phyloP scores from a whole-genome alignment of 1,140 invertebrate species.

The Euschistus heros region DNA sequence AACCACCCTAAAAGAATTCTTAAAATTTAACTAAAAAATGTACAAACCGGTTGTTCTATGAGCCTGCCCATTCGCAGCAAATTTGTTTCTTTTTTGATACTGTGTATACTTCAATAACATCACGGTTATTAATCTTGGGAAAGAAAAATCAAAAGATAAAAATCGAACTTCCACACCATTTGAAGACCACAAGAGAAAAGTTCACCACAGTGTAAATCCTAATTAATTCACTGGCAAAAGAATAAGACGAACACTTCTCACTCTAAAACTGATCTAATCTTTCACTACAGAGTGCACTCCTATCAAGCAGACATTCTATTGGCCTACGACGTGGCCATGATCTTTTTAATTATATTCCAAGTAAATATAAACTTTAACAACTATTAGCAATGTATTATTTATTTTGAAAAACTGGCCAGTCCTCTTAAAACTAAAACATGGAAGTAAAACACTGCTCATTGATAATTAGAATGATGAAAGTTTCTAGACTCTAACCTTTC shows the following conservation, averaged over 20 bases:
- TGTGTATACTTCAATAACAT: slow-evolving; percentile 26
- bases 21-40: no score
- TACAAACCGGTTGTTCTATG: slow-evolving; percentile 24
- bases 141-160: neutral
- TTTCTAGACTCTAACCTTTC: no score
- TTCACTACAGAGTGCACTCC: neutral
- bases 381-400: no score
- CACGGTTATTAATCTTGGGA: neutral
- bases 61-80: slow-evolving; percentile 20
- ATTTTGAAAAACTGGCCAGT: no score
- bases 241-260: neutral
- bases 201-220: neutral
- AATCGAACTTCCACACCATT: neutral
- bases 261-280: neutral
- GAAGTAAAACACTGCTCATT: no score
- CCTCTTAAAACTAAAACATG: no score
- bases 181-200: neutral
- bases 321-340: slow-evolving; percentile 1
- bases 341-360: neutral
- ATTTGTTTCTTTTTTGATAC: slow-evolving; percentile 22
- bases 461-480: no score
- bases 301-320: slow-evolving; percentile 1
- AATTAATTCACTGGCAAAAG: neutral
- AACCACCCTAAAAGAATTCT: no score
- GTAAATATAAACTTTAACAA: no score